A percentile compares a stretch with the other conserved stretches of the same genome.
Evolutionary conservation across 2,113 vertebrate species (phyloP).

Genomic region (Cololabis saira): DNA sequence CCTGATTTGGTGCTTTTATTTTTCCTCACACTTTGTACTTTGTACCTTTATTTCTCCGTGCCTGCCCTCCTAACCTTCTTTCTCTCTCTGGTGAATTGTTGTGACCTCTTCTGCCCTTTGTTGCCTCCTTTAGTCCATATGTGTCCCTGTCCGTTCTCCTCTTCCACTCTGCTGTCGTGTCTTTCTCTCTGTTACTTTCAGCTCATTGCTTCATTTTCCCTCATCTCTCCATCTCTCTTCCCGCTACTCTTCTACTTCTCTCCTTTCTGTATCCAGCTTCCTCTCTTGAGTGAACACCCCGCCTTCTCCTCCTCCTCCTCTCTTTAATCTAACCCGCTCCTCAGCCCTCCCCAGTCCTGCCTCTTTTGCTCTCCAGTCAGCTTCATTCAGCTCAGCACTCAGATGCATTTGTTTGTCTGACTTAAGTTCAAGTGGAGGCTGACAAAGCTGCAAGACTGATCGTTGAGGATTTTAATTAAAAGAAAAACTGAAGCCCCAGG

Average conservation of each 20-base stretch:
- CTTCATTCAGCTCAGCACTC: constrained; percentile 29
- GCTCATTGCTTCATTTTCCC: too few relatives aligned
- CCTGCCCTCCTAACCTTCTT: background rate
- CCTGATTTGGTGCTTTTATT: background rate
- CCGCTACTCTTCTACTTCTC: background rate
- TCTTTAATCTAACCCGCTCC: constrained; percentile 45
- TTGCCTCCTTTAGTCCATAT: background rate
- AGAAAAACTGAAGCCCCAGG: constrained; percentile 10
- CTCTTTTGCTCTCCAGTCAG: constrained; percentile 2
- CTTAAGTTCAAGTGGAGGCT: constrained; percentile 11
- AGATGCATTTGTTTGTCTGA: constrained; percentile 33
- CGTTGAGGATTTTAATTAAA: constrained; percentile 18
- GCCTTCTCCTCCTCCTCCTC: constrained; percentile 27
- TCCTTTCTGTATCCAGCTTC: background rate
- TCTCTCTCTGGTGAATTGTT: background rate
- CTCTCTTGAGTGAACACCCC: background rate
- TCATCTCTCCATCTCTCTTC: background rate
- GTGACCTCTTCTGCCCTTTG: too few relatives aligned
- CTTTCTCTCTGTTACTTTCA: too few relatives aligned
- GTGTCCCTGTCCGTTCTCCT: too few relatives aligned
- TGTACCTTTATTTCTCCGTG: background rate
- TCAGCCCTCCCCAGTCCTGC: constrained; percentile 26
- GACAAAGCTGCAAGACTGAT: background rate
- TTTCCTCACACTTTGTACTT: background rate
- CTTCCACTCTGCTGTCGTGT: too few relatives aligned